Percentiles rank a stretch among this genome's conserved stretches.
phyloP scores from a whole-genome alignment of 2,888 invertebrate genomes.

The Aethes cnicana region DNA sequence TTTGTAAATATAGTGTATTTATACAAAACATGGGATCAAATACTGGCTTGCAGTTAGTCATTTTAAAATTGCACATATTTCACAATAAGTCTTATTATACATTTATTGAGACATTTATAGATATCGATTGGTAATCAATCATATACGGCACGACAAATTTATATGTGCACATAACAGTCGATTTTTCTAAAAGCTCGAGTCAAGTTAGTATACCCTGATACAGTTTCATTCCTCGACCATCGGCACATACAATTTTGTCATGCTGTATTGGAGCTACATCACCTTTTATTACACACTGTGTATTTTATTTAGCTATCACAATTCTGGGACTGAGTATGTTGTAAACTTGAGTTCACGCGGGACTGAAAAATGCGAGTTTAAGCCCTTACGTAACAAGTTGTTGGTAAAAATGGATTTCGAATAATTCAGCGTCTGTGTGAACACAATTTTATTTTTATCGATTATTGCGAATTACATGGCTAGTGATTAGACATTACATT shows the following conservation, averaged over 20 bases:
- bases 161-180: not conserved
- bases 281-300: conserved; percentile 11
- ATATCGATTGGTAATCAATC: too few relatives aligned
- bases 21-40: conserved; percentile 25
- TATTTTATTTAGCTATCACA: conserved; percentile 19
- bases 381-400: too few relatives aligned
- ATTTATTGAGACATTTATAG: too few relatives aligned
- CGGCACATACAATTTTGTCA: conserved; percentile 5
- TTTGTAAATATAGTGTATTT: conserved; percentile 17
- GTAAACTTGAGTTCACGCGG: conserved; percentile 19
- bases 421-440: conserved; percentile 28
- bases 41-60: conserved; percentile 17
- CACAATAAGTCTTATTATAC: too few relatives aligned
- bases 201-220: not conserved
- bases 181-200: not conserved
- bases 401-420: too few relatives aligned
- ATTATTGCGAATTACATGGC: conserved; percentile 77
- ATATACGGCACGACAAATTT: conserved; percentile 6
- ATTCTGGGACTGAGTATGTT: conserved; percentile 31
- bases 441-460: conserved; percentile 45
- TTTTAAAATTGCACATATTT: too few relatives aligned
- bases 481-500: conserved; percentile 80
- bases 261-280: conserved; percentile 7
- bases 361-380: not conserved
- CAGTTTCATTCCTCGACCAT: not conserved